Percentiles rank a stretch among this genome's conserved stretches.
Evolutionary conservation across 2,888 invertebrate species (phyloP).

Genomic region (Hetaerina titia): DNA sequence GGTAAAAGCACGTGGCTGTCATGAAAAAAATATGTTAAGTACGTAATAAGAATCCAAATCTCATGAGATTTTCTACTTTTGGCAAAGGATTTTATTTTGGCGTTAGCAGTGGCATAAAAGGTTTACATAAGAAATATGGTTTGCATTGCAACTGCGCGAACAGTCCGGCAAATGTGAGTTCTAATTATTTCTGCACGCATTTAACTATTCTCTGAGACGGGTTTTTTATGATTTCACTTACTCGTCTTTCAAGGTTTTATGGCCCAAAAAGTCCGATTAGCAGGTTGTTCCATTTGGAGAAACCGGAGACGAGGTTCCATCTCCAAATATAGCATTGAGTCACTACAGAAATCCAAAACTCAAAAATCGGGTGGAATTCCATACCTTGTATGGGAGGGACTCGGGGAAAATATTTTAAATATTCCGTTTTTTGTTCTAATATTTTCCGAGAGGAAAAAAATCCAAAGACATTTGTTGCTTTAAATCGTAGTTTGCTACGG

Average conservation of each 20-base stretch:
- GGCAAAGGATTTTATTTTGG: no score
- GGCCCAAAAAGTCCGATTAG: slow-evolving; percentile 36
- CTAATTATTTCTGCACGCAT: neutral
- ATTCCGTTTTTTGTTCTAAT: neutral
- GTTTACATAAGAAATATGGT: no score
- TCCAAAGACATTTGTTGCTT: no score
- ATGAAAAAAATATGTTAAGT: no score
- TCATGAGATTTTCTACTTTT: no score
- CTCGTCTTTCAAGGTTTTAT: neutral
- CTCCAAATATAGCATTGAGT: slow-evolving; percentile 39
- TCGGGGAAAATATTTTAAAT: neutral
- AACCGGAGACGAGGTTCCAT: neutral
- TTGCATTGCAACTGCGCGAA: neutral
- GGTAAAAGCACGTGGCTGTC: no score
- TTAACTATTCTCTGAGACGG: neutral
- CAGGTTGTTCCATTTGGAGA: neutral
- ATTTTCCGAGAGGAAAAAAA: no score
- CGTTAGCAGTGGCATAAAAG: no score
- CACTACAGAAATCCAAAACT: neutral
- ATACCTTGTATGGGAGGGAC: neutral
- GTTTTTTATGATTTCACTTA: neutral
- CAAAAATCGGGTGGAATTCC: neutral
- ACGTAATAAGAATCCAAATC: no score
- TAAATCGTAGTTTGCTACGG: no score
- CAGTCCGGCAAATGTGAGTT: neutral